A percentile compares a stretch with the other conserved stretches of the same genome.
These are phyloP conservation scores for Triplophysa yarkandensis DNA, from an alignment of 2,797 vertebrate genomes.

Conservation along the genomic window DNA sequence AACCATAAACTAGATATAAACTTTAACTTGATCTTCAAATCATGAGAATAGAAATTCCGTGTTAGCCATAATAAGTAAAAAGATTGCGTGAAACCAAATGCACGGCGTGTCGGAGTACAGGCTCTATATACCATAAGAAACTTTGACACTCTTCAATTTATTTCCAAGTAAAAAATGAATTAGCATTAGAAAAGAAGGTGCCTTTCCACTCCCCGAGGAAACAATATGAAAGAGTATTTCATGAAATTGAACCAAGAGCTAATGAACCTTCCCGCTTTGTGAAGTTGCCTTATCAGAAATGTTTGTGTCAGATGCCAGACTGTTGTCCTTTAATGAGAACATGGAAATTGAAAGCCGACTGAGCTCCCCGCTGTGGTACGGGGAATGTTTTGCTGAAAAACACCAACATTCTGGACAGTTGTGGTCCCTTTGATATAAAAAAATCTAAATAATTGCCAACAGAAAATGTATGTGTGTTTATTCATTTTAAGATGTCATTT, in stretches of 20 bases:
- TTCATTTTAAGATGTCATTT: too few relatives aligned
- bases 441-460: too few relatives aligned
- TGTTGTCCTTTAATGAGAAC: constrained; percentile 37
- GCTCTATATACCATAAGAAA: background rate
- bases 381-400: background rate
- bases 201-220: constrained; percentile 27
- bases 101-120: constrained; percentile 4
- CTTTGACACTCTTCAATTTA: constrained; percentile 5
- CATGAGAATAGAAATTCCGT: background rate
- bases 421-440: constrained; percentile 6
- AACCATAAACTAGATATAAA: too few relatives aligned
- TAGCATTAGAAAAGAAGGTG: constrained; percentile 40
- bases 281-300: background rate
- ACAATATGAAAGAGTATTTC: constrained; percentile 3
- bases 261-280: background rate
- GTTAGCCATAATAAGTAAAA: too few relatives aligned
- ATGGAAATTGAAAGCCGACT: background rate
- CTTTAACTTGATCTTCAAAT: background rate
- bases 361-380: background rate
- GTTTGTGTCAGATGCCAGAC: background rate
- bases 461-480: too few relatives aligned
- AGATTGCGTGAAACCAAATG: constrained; percentile 4
- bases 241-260: constrained; percentile 15
- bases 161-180: constrained; percentile 29
- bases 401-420: background rate